Conservation (phyloP, 2,113 vertebrate species). For the Scytalopus superciliaris region DNA sequence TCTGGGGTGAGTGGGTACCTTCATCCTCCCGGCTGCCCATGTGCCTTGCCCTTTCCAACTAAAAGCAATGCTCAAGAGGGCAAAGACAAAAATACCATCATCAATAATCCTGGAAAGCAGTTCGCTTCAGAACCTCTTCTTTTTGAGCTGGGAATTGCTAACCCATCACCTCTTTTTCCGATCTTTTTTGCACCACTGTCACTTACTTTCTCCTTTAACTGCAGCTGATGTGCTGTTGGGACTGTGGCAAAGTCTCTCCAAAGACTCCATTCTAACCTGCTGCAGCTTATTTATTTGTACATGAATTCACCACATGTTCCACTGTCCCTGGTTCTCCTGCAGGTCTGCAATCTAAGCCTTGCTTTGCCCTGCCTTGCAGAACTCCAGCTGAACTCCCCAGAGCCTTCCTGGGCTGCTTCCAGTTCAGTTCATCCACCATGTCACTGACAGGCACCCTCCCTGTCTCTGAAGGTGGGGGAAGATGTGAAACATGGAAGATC, state of each 20-base stretch:
- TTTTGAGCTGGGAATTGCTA: neutral
- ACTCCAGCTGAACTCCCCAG: neutral
- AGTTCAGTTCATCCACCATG: neutral
- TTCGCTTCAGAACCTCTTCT: neutral
- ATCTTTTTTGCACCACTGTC: no score
- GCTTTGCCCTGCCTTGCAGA: neutral
- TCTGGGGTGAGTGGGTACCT: fast-evolving
- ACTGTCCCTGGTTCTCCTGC: neutral
- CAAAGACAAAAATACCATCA: neutral
- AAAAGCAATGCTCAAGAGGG: neutral
- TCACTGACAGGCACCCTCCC: neutral
- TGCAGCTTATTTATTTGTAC: neutral
- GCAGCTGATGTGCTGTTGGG: neutral
- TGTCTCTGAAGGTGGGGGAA: neutral
- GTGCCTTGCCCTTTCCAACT: neutral
- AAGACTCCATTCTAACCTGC: neutral
- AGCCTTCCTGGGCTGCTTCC: neutral
- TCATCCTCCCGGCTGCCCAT: neutral
- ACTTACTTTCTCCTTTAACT: neutral
- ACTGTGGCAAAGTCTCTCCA: neutral
- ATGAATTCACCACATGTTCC: fast-evolving
- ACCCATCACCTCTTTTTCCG: neutral
- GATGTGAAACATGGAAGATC: neutral
- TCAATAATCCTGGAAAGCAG: neutral
- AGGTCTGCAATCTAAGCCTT: neutral